phyloP scores from a whole-genome alignment of 2,113 vertebrate species.

The Bos indicus region DNA sequence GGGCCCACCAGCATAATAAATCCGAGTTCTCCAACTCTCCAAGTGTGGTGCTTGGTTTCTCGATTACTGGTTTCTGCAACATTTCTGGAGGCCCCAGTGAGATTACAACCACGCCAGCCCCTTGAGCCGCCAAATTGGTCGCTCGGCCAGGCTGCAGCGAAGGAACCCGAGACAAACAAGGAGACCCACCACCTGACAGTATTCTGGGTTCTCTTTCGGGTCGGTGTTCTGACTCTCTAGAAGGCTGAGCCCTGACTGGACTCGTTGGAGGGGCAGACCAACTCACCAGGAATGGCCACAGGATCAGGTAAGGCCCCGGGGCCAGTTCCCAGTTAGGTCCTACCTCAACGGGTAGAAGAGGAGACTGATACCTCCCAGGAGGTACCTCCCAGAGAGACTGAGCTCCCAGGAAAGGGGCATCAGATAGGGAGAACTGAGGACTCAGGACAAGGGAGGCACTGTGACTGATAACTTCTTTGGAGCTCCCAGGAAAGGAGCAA shows the following conservation, averaged over 20 bases:
- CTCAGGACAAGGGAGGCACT: background rate
- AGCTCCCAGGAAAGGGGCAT: background rate
- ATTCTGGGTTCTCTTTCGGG: background rate
- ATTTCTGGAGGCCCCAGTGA: background rate
- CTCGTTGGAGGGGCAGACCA: background rate
- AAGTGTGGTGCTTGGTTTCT: background rate
- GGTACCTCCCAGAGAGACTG: background rate
- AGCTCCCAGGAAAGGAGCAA: background rate
- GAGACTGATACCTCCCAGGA: background rate
- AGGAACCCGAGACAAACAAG: background rate
- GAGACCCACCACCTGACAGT: background rate
- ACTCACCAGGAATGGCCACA: background rate
- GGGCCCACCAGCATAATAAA: background rate
- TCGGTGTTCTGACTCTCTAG: background rate
- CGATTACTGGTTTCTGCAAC: background rate
- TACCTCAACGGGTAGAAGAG: background rate
- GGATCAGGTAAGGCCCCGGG: background rate
- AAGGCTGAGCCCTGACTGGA: background rate
- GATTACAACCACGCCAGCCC: background rate
- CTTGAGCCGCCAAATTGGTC: background rate
- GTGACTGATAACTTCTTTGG: background rate
- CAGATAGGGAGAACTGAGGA: background rate
- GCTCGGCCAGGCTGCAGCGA: background rate
- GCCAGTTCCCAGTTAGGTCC: background rate
- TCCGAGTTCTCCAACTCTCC: background rate